Base-by-base conservation (phyloP, 1,140 invertebrate genomes). In the Tetranychus urticae region DNA sequence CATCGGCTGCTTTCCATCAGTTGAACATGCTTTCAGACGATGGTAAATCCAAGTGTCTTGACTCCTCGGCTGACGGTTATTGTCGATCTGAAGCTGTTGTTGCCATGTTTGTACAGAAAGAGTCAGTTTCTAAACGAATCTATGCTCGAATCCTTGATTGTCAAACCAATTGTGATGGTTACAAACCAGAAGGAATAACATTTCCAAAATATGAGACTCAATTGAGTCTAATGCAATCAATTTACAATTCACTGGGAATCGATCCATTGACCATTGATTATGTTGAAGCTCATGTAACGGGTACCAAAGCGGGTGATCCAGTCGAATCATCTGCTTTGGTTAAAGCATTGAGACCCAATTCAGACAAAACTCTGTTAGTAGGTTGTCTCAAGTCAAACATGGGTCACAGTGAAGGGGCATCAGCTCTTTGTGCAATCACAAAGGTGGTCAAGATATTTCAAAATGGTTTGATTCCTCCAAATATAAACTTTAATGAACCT, bases 271-370 rank as follows among this genome's bases (percentile, higher is more conserved):
- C 85, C 47, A 82, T 97, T 0, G 74, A 72, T 0, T 97, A 93
- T 70, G 81, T 97, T 12, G 93, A 97, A 72, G 88, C 89, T 23
- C 93, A 97, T 71, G 91, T 92, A 33, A 97, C 93, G 6, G 93
- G 92, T 46, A 97, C 93, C 10, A 33, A 76, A 66, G 72, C 71
- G 45, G 74, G 78, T n/a, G 78, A 79, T 68, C 77, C 77, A 12
- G 86, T 93, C 71, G 91, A 97, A 74, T 70, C 88, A 1, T 78
- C 81, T 66, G 84, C 87, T 0, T 80, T 96, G 14, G 81, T 86
- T 31, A 79, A 81, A 66, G 77, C 89, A 3, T 83, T 93, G 67
- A 86, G 84, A 62, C 78, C 76, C 5, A 78, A 78, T 6, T 74
- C 67, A 35, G 59, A 61, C 5, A 74, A 72, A 1, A 85, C 89